Base-by-base conservation (phyloP, 2,888 invertebrate species). In the Phymatocera aterrima region DNA sequence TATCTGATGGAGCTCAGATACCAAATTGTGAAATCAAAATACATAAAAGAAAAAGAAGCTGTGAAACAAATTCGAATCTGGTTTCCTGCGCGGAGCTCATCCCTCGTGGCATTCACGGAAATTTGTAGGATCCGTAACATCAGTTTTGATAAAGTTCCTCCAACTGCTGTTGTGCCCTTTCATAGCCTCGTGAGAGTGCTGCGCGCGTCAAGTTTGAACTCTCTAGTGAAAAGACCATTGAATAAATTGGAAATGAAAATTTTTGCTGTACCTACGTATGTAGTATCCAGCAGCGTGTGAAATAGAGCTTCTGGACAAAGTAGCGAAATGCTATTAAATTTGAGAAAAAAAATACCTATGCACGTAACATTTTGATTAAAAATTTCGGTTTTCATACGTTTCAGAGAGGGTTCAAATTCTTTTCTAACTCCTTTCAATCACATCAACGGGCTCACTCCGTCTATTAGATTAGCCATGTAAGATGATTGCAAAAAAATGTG, bases 101-200 rank as follows among this genome's bases (percentile, higher is more conserved):
- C 28, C 12, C 15, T 28, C 57, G 28, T 57, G 21, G 21, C 64
- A 64, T 15, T 10, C 37, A 64, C 21, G 64, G n/a, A 64, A 37
- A 64, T 37, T 37, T 37, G 37, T 37, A 10, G 37, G 15, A 64
- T 64, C 37, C 37, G 64, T 21, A 64, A 37, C 34, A 21, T 64
- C 64, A 64, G 34, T 64, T 64, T 64, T 37, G 34, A 64, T 37
- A 64, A 64, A 64, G 64, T 64, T 64, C 10, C 64, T 18, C 18
- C 64, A 64, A 34, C 64, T 64, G 34, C 18, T 64, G 64, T 37
- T 34, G 34, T 64, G 15, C 64, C 34, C 34, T 64, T 37, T 24
- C n/a, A 4, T n/a, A 15, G 51, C 37, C 64, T 34, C 64, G n/a
- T 21, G 64, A 64, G 64, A 64, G 37, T 37, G 57, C 28, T 40